Conservation (phyloP, 2,113 vertebrate species). For the Erpornis zantholeuca region DNA sequence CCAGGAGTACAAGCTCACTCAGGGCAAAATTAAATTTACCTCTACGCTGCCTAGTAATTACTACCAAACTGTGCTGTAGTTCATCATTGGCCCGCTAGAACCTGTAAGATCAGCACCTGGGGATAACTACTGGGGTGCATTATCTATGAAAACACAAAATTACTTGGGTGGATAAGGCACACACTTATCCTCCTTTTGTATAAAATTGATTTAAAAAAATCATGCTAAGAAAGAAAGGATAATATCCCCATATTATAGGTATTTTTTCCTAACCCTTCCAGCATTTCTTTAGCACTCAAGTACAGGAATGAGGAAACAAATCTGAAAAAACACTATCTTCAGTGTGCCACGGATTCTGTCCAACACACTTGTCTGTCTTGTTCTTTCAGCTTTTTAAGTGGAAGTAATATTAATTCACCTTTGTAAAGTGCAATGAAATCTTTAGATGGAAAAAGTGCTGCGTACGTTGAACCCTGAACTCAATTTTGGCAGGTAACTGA, state of each 20-base stretch:
- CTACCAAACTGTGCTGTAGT: neutral
- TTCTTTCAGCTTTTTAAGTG: neutral
- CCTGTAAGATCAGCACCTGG: neutral
- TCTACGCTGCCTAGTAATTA: neutral
- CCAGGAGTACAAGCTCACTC: neutral
- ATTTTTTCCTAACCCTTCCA: neutral
- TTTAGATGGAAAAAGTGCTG: slow-evolving; percentile 20
- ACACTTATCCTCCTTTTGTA: neutral
- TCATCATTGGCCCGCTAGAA: neutral
- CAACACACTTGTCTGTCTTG: neutral
- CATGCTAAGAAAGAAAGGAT: neutral
- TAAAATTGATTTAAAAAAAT: neutral
- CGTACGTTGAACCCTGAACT: neutral
- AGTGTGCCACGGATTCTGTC: neutral
- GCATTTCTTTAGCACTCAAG: neutral
- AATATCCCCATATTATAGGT: neutral
- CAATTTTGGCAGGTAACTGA: slow-evolving; percentile 37
- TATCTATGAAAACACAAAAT: neutral
- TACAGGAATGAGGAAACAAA: neutral
- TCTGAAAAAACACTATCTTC: neutral
- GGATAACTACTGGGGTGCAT: neutral
- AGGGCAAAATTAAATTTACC: neutral
- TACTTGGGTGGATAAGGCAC: neutral
- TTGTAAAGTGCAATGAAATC: slow-evolving; percentile 35
- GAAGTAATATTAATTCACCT: slow-evolving; percentile 27